Percentiles rank a stretch among this genome's conserved stretches.
Evolutionary conservation across 2,797 vertebrate genomes (phyloP).

Genomic region (Ceyx erithaca): DNA sequence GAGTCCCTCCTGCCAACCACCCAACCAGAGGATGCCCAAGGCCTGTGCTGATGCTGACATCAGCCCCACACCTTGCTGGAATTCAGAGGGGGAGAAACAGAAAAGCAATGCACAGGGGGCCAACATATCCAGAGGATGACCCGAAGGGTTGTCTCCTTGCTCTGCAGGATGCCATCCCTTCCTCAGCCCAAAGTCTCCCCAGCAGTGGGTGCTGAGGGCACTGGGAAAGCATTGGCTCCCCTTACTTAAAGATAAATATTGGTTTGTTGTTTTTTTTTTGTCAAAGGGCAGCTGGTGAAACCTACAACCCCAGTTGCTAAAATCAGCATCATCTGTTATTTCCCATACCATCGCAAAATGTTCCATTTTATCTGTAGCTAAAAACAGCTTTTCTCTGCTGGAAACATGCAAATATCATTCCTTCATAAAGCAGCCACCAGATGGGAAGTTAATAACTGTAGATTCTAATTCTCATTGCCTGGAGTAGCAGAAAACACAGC

Average conservation of each 20-base stretch:
- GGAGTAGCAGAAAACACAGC: conserved; percentile 35
- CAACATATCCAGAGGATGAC: neutral
- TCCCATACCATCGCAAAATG: conserved; percentile 52
- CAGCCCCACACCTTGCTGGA: neutral
- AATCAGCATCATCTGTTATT: conserved; percentile 71
- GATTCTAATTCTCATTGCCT: conserved; percentile 57
- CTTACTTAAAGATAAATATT: conserved; percentile 44
- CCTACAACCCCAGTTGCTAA: conserved; percentile 60
- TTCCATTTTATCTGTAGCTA: conserved; percentile 68
- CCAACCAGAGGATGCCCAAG: no score
- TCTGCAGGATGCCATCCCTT: neutral
- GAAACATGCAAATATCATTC: conserved; percentile 74
- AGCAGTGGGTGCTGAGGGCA: neutral
- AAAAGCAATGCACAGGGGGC: rapidly evolving
- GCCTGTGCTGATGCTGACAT: neutral
- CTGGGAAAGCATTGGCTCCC: neutral
- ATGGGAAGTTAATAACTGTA: conserved; percentile 75
- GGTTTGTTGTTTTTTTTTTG: neutral
- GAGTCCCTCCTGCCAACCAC: neutral
- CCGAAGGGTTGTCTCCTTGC: neutral
- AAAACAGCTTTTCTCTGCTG: conserved; percentile 75
- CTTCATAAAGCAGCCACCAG: conserved; percentile 69
- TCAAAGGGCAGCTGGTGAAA: conserved; percentile 64
- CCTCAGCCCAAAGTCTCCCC: neutral
- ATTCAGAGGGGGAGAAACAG: neutral